phyloP scores from a whole-genome alignment of 2,888 invertebrate genomes.

The Andrena hattorfiana region DNA sequence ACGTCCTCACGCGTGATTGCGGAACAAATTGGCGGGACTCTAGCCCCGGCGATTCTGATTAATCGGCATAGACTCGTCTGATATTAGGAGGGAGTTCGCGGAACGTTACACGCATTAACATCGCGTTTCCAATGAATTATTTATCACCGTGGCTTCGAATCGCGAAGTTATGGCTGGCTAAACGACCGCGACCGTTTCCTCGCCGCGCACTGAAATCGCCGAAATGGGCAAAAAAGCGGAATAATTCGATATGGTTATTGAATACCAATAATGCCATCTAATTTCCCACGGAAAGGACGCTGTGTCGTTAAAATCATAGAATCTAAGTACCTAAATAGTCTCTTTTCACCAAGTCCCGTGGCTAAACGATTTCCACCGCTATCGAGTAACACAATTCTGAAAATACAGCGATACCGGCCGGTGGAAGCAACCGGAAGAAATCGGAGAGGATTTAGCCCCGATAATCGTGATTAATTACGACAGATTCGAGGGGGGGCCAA shows the following conservation, averaged over 20 bases:
- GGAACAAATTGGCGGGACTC: slow-evolving; percentile 45
- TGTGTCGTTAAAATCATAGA: background rate
- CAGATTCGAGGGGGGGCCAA: slow-evolving; percentile 32
- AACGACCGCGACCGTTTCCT: background rate
- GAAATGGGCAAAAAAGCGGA: background rate
- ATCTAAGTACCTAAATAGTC: background rate
- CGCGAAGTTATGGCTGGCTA: background rate
- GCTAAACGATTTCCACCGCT: slow-evolving; percentile 11
- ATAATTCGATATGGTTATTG: background rate
- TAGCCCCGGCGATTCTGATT: slow-evolving; percentile 40
- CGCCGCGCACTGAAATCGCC: background rate
- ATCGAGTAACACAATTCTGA: slow-evolving; percentile 34
- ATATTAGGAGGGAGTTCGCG: slow-evolving; percentile 1
- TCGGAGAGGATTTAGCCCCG: slow-evolving; percentile 53
- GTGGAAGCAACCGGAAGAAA: slow-evolving; percentile 44
- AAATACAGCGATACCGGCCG: slow-evolving; percentile 20
- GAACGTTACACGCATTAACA: background rate
- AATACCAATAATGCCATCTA: background rate
- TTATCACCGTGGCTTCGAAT: background rate
- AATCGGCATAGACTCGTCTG: slow-evolving; percentile 27
- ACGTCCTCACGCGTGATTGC: slow-evolving; percentile 37
- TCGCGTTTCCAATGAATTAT: slow-evolving; percentile 1
- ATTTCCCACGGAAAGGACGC: background rate
- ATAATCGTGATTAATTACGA: slow-evolving; percentile 61
- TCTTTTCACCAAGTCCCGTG: background rate